Conservation (phyloP, 2,797 vertebrate genomes). For the Craterocephalus amniculus region DNA sequence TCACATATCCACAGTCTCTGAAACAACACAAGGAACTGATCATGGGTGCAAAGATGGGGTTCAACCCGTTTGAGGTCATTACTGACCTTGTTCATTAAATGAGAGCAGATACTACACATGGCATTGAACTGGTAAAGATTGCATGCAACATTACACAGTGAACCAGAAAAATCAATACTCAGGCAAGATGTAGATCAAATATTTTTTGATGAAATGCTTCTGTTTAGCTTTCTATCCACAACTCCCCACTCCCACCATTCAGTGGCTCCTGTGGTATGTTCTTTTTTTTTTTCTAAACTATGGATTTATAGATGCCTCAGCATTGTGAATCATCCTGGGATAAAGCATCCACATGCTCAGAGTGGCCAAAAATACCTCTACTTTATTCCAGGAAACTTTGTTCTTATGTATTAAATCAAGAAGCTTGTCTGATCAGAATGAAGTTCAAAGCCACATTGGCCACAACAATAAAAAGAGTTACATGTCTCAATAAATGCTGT, state of each 20-base stretch:
- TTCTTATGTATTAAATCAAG: constrained; percentile 71
- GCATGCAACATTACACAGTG: constrained; percentile 46
- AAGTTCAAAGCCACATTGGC: constrained; percentile 54
- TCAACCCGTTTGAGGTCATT: constrained; percentile 47
- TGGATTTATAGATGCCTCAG: constrained; percentile 71
- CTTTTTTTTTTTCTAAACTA: constrained; percentile 69
- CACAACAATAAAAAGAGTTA: constrained; percentile 48
- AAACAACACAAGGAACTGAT: constrained; percentile 22
- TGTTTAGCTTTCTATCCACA: constrained; percentile 58
- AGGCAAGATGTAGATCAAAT: constrained; percentile 53
- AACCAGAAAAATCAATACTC: constrained; percentile 58
- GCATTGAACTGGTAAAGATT: constrained; percentile 57
- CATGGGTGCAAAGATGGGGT: constrained; percentile 13
- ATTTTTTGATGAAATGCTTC: constrained; percentile 62
- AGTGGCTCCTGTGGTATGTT: constrained; percentile 70
- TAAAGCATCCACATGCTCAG: constrained; percentile 61
- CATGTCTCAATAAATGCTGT: constrained; percentile 58
- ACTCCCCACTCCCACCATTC: constrained; percentile 70
- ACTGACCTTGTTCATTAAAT: constrained; percentile 76
- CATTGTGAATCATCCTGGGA: constrained; percentile 69
- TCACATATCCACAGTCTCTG: constrained; percentile 36
- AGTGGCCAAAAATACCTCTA: constrained; percentile 67
- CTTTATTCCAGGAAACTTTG: constrained; percentile 59
- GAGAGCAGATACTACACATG: constrained; percentile 35
- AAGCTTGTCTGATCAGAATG: constrained; percentile 54